phyloP scores from a whole-genome alignment of 1,140 invertebrate genomes.

The Drosophila tsacasi region DNA sequence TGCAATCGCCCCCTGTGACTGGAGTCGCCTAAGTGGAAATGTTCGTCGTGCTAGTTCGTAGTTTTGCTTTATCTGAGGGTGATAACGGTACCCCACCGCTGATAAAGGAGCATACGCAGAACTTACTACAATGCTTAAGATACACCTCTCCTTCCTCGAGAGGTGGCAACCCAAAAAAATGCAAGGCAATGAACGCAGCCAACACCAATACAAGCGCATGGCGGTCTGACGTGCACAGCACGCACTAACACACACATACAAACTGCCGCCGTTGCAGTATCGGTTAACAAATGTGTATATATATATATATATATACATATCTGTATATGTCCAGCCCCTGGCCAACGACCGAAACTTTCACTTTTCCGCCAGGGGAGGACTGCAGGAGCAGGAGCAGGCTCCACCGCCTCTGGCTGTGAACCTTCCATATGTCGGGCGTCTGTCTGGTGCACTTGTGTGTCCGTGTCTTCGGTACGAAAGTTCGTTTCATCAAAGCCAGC shows the following conservation, averaged over 20 bases:
- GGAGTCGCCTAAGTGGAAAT: not conserved
- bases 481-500: not conserved
- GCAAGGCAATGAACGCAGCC: slow-evolving; percentile 37
- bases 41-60: slow-evolving; percentile 2
- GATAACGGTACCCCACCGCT: slow-evolving; percentile 17
- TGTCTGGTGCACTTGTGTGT: slow-evolving; percentile 13
- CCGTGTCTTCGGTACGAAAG: not conserved
- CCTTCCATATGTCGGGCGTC: slow-evolving; percentile 45
- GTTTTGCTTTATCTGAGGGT: slow-evolving; percentile 24
- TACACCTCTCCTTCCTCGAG: no score
- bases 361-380: slow-evolving; percentile 39
- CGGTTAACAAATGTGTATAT: slow-evolving; percentile 10
- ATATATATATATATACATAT: not conserved
- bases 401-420: slow-evolving; percentile 20
- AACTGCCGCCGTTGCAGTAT: slow-evolving; percentile 45
- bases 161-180: slow-evolving; percentile 14
- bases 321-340: slow-evolving; percentile 6
- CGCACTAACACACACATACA: slow-evolving; percentile 15
- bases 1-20: slow-evolving; percentile 1
- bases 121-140: slow-evolving; percentile 1
- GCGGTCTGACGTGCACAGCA: slow-evolving; percentile 16
- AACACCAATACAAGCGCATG: slow-evolving; percentile 7
- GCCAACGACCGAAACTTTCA: slow-evolving; percentile 60
- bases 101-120: slow-evolving; percentile 27
- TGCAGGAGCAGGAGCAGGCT: not conserved